Percentiles rank a stretch among this genome's conserved stretches.
Conservation (phyloP, 2,113 vertebrate species). For the Pachycephala philippinensis region DNA sequence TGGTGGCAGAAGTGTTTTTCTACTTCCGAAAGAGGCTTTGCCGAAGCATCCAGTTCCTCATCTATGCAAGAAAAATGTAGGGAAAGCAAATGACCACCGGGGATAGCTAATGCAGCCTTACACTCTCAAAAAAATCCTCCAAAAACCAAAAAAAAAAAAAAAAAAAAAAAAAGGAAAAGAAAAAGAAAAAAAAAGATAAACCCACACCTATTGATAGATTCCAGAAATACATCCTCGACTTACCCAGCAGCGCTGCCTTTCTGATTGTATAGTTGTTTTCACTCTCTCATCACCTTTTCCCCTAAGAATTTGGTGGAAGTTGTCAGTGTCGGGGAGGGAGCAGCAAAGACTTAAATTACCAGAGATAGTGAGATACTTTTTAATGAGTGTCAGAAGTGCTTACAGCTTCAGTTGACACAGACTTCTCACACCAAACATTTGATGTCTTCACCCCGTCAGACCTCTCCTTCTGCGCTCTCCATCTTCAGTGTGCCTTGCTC, state of each 20-base stretch:
- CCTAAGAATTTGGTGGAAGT: neutral
- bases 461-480: neutral
- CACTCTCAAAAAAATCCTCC: neutral
- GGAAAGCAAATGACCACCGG: neutral
- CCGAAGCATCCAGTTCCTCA: constrained; percentile 37
- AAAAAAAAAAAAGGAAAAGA: too few relatives aligned
- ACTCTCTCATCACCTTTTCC: neutral
- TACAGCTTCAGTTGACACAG: constrained; percentile 5
- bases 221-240: constrained; percentile 22
- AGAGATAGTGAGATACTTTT: neutral
- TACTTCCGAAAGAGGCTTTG: neutral
- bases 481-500: constrained; percentile 12
- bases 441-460: neutral
- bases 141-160: neutral
- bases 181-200: neutral
- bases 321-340: neutral
- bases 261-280: neutral
- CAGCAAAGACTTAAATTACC: constrained; percentile 9
- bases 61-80: constrained; percentile 64
- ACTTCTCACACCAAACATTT: neutral
- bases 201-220: neutral
- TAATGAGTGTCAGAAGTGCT: neutral
- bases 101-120: neutral
- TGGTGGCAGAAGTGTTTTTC: constrained; percentile 66
- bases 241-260: constrained; percentile 19